phyloP scores from a whole-genome alignment of 2,113 vertebrate species.

The Ailurus styani region DNA sequence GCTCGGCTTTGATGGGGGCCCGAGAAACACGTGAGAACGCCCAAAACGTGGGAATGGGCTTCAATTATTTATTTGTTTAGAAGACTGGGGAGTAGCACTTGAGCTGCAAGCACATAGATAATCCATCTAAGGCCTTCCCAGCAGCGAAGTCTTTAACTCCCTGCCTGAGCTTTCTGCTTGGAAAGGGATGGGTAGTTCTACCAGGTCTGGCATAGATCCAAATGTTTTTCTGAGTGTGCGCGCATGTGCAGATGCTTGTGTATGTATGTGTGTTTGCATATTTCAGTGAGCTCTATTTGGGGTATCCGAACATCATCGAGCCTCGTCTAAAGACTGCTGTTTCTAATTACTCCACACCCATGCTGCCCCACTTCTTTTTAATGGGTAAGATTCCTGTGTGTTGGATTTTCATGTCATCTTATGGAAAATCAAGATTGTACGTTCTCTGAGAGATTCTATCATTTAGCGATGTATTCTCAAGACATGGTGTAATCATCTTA shows the following conservation, averaged over 20 bases:
- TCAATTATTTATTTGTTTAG: constrained; percentile 83
- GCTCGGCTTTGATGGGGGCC: constrained; percentile 79
- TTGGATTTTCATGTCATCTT: constrained; percentile 65
- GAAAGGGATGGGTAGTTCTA: constrained; percentile 44
- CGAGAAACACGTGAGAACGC: constrained; percentile 69
- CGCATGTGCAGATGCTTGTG: neutral
- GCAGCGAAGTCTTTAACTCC: constrained; percentile 75
- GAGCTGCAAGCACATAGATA: constrained; percentile 69
- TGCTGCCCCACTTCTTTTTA: constrained; percentile 48
- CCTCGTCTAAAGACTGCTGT: constrained; percentile 63
- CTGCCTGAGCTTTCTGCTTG: constrained; percentile 55
- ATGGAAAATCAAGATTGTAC: constrained; percentile 69
- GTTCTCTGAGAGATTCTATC: constrained; percentile 67
- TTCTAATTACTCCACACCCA: constrained; percentile 79
- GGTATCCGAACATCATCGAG: constrained; percentile 59
- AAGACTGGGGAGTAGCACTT: constrained; percentile 74
- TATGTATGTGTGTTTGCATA: neutral
- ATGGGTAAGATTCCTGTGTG: constrained; percentile 55
- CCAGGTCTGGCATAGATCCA: constrained; percentile 68
- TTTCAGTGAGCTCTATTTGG: constrained; percentile 61
- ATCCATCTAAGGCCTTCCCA: constrained; percentile 76
- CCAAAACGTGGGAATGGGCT: constrained; percentile 71
- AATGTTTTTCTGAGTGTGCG: neutral
- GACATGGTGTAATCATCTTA: constrained; percentile 71
- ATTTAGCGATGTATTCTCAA: constrained; percentile 73